Evolutionary conservation across 2,113 vertebrate species (phyloP), one percentile per base, ranked within the genome.

Genomic region (Carassius auratus): DNA sequence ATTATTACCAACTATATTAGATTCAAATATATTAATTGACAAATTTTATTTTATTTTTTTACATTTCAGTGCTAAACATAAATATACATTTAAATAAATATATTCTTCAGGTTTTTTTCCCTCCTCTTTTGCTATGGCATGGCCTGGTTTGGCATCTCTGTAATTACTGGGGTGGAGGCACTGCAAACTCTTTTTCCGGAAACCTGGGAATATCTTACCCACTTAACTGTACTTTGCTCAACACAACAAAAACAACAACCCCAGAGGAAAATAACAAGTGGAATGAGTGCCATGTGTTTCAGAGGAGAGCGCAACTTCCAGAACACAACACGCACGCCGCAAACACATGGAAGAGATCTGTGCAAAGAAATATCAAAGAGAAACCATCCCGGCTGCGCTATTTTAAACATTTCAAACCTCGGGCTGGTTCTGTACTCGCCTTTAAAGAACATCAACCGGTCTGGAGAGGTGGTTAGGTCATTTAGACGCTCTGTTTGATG

Each of bases 101-200:
- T 48, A 10, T 3, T 2, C 10, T 48, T 48, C 10, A 48, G 10
- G 10, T 48, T 13, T 52, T 14, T 52, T 10, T 10, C 0, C 45
- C 45, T 12, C 0, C 50, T 52, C 1, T 52, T 52, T 14, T 52
- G 50, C 15, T 1, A 15, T 15, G 50, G 4, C 48, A 50, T 52
- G 52, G 52, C 52, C 52, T 55, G 15, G 5, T 55, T 55, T 17
- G 52, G 52, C 52, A 55, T 55, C 1, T 55, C 52, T 71, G 75
- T 84, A 86, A 88, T 87, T 88, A 86, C 86, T 48, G n/a, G 83
- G 88, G 87, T 10, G 87, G 87, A 89, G 84, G 71, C 61, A 6
- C 80, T 77, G 21, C 13, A 6, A 45, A n/a, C 66, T 73, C 52
- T 71, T 36, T 76, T 57, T 74, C 85, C 64, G 64, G 82, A 87